Conservation (phyloP, 2,113 vertebrate species). For the Rousettus leschenaultii region DNA sequence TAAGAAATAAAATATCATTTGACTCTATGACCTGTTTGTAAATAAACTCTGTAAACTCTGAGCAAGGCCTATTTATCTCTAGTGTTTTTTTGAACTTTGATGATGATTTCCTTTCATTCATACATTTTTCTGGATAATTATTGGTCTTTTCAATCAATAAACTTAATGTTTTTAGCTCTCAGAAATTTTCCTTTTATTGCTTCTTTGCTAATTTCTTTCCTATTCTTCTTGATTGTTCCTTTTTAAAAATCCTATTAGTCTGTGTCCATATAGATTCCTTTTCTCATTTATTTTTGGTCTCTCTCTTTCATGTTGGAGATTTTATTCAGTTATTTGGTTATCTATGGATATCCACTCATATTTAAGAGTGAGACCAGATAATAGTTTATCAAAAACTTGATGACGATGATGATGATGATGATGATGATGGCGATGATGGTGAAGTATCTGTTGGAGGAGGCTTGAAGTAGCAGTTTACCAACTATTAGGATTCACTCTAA, state of each 20-base stretch:
- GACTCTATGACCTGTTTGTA: not conserved
- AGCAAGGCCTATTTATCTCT: not conserved
- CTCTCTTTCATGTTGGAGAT: not conserved
- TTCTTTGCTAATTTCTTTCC: not conserved
- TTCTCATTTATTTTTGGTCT: not conserved
- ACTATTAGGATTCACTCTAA: not conserved
- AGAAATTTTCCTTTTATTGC: not conserved
- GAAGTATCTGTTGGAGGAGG: not conserved
- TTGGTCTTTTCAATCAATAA: not conserved
- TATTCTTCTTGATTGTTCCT: not conserved
- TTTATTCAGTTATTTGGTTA: not conserved
- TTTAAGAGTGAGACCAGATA: not conserved
- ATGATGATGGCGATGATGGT: no score
- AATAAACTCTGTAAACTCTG: not conserved
- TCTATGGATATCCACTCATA: not conserved
- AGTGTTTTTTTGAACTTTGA: conserved; percentile 22
- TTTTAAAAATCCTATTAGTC: not conserved
- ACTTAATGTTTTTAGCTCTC: not conserved
- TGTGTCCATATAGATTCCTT: not conserved
- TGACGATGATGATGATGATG: not conserved
- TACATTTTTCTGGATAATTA: not conserved
- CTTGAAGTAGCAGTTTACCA: not conserved
- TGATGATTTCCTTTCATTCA: not conserved
- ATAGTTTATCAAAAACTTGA: not conserved
- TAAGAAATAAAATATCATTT: conserved; percentile 23